A percentile compares a stretch with the other conserved stretches of the same genome.
These are phyloP conservation scores for Anagrus nilaparvatae DNA, from an alignment of 1,140 invertebrate genomes.

Conservation along the genomic window DNA sequence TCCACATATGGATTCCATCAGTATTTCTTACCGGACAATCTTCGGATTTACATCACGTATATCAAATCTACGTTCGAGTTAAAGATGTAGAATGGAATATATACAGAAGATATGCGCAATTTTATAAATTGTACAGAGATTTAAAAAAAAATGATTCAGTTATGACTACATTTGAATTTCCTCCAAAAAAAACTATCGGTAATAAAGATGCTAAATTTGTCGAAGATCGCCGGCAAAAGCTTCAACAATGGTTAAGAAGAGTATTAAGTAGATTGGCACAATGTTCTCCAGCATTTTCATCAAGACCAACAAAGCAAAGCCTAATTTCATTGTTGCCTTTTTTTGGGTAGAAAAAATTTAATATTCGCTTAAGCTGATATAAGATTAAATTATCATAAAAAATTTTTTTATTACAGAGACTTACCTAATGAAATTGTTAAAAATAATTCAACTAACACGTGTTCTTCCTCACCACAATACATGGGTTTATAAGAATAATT, in stretches of 20 bases:
- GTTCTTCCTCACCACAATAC: slow-evolving; percentile 38
- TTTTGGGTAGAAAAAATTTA: slow-evolving; percentile 65
- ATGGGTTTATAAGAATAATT: slow-evolving; percentile 38
- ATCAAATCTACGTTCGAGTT: slow-evolving; percentile 79
- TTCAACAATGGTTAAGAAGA: slow-evolving; percentile 70
- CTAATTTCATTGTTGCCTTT: slow-evolving; percentile 67
- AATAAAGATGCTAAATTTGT: slow-evolving; percentile 81
- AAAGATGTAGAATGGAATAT: slow-evolving; percentile 88
- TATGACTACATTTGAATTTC: slow-evolving; percentile 75
- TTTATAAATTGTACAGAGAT: slow-evolving; percentile 69
- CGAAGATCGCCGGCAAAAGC: slow-evolving; percentile 59
- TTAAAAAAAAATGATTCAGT: slow-evolving; percentile 73
- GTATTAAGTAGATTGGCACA: slow-evolving; percentile 58
- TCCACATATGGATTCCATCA: slow-evolving; percentile 87
- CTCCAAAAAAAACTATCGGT: slow-evolving; percentile 85
- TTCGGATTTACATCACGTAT: slow-evolving; percentile 73
- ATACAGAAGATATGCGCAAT: slow-evolving; percentile 83
- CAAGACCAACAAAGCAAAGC: slow-evolving; percentile 56
- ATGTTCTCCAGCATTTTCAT: slow-evolving; percentile 57
- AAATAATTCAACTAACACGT: slow-evolving; percentile 29
- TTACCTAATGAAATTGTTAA: slow-evolving; percentile 30
- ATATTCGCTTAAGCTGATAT: too few species aligned
- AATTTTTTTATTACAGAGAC: slow-evolving; percentile 27
- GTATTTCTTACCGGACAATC: slow-evolving; percentile 75
- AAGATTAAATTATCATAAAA: not conserved